Conservation (phyloP, 2,888 invertebrate genomes). For the Cotesia congregata region DNA sequence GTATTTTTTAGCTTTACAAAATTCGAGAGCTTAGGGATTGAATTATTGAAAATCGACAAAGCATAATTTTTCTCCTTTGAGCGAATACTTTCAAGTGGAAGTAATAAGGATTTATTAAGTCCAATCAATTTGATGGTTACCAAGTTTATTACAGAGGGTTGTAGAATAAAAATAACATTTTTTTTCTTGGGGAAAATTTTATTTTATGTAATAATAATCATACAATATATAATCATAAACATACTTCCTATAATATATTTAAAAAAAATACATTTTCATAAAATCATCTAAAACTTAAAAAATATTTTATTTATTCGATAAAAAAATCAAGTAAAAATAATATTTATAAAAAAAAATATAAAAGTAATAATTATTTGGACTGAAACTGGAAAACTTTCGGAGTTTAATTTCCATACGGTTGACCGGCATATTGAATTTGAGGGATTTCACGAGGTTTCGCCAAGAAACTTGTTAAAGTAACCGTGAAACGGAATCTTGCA, state of each 20-base stretch:
- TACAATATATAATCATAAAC: neutral
- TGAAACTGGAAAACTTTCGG: neutral
- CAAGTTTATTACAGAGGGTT: neutral
- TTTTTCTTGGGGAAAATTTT: neutral
- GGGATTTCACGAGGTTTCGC: neutral
- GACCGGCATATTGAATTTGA: slow-evolving; percentile 1
- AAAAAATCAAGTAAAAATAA: neutral
- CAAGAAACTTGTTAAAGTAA: neutral
- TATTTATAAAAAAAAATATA: neutral
- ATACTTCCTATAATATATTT: neutral
- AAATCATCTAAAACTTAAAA: neutral
- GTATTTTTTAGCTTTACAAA: slow-evolving; percentile 10
- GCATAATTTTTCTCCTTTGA: slow-evolving; percentile 23
- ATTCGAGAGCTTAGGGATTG: slow-evolving; percentile 19
- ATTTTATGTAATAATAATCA: neutral
- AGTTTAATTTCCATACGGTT: neutral
- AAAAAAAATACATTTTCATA: neutral
- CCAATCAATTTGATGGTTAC: slow-evolving; percentile 16
- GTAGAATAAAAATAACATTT: neutral
- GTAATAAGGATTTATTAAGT: slow-evolving; percentile 23
- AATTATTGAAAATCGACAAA: slow-evolving; percentile 23
- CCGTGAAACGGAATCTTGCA: neutral
- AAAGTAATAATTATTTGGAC: neutral
- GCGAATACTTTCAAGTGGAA: slow-evolving; percentile 7
- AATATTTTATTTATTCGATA: neutral